Evolutionary conservation across 2,797 vertebrate species (phyloP).

Genomic region (Megalops cyprinoides): DNA sequence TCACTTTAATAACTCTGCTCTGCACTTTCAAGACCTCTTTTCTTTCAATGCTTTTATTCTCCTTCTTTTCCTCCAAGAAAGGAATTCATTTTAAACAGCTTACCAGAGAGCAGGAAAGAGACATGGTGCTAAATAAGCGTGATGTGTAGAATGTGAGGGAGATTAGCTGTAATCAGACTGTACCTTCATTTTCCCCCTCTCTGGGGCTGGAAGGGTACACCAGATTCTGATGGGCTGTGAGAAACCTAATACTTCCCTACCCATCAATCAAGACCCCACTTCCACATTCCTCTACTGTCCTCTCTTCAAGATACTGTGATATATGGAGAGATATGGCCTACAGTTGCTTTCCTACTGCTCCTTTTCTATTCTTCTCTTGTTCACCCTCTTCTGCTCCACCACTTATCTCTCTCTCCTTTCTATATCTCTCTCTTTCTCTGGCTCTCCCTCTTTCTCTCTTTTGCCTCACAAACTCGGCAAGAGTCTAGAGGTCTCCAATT

Average conservation of each 20-base stretch:
- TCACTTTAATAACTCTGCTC: slow-evolving; percentile 71
- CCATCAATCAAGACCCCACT: not conserved
- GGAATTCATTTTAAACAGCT: slow-evolving; percentile 12
- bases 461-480: slow-evolving; percentile 18
- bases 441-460: not conserved
- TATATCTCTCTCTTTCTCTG: not conserved
- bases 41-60: slow-evolving; percentile 44
- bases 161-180: slow-evolving; percentile 32
- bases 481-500: slow-evolving; percentile 23
- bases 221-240: no score
- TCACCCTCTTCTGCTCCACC: not conserved
- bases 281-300: not conserved
- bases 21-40: slow-evolving; percentile 64
- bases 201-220: not conserved
- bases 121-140: slow-evolving; percentile 18
- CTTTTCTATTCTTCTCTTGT: not conserved
- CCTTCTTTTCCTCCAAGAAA: not conserved
- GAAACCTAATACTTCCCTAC: not conserved
- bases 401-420: slow-evolving; percentile 8
- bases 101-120: slow-evolving; percentile 23
- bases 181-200: slow-evolving; percentile 38
- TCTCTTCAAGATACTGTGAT: not conserved
- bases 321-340: not conserved
- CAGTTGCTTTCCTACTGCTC: not conserved
- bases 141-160: not conserved